phyloP scores from a whole-genome alignment of 2,797 vertebrate genomes.

The Loris lydekkerianus region DNA sequence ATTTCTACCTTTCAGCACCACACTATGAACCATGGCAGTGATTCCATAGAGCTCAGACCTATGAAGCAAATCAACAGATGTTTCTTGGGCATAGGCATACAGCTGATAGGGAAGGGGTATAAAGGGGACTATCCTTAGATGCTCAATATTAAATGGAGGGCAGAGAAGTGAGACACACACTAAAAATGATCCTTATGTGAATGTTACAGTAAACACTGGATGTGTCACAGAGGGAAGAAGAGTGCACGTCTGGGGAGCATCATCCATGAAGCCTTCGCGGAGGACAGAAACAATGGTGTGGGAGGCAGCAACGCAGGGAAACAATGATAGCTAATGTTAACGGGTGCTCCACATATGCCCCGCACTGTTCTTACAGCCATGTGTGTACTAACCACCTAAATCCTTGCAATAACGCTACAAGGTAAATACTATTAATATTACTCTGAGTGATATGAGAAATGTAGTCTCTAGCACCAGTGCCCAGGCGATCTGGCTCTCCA shows the following conservation, averaged over 20 bases:
- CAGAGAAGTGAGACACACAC: background rate
- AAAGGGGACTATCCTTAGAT: background rate
- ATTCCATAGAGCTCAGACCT: background rate
- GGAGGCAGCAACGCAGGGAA: background rate
- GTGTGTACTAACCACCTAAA: background rate
- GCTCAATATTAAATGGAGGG: background rate
- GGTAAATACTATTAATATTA: background rate
- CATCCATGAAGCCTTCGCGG: background rate
- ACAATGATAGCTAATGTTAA: background rate
- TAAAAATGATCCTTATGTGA: background rate
- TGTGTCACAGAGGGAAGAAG: background rate
- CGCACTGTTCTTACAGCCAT: background rate
- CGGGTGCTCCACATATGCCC: rapidly evolving
- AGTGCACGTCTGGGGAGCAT: too few relatives aligned
- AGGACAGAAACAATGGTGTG: background rate
- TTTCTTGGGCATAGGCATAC: background rate
- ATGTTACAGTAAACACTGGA: background rate
- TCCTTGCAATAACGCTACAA: background rate
- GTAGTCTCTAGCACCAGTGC: background rate
- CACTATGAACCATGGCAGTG: too few relatives aligned
- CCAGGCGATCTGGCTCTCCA: rapidly evolving
- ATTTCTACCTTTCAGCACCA: too few relatives aligned
- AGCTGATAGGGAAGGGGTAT: background rate
- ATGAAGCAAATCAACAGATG: background rate
- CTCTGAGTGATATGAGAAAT: background rate